Conservation (phyloP, 2,113 vertebrate species). For the Danionella cerebrum region DNA sequence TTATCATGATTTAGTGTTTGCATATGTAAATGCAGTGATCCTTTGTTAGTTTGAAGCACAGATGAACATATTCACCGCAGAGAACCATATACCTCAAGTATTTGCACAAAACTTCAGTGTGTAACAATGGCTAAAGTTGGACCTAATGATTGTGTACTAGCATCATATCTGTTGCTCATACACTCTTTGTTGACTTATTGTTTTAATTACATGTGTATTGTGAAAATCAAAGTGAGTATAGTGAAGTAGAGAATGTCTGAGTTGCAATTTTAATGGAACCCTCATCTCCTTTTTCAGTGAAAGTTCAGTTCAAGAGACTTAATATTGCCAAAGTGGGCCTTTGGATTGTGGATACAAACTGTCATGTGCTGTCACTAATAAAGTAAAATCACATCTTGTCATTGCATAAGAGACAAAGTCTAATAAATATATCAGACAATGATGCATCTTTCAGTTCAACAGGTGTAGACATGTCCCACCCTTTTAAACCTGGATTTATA, state of each 20-base stretch:
- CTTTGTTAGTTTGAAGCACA: not conserved
- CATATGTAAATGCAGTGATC: not conserved
- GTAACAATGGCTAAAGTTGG: not conserved
- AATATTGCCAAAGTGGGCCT: too few relatives aligned
- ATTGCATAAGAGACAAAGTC: too few relatives aligned
- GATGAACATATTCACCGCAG: not conserved
- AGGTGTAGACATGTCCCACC: too few relatives aligned
- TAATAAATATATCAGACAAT: too few relatives aligned
- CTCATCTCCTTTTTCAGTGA: too few relatives aligned
- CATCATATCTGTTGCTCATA: not conserved
- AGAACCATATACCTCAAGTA: constrained; percentile 11
- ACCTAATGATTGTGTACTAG: not conserved
- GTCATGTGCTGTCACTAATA: too few relatives aligned
- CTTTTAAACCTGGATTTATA: too few relatives aligned
- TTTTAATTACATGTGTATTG: not conserved
- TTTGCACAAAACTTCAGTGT: not conserved
- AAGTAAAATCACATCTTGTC: too few relatives aligned
- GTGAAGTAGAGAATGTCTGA: not conserved
- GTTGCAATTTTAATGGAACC: not conserved
- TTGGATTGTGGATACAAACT: too few relatives aligned
- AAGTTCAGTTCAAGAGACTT: too few relatives aligned
- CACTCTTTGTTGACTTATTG: not conserved
- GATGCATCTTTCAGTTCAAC: too few relatives aligned
- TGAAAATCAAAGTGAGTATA: not conserved
- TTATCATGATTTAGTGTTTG: not conserved